Evolutionary conservation across 2,113 vertebrate genomes (phyloP), one percentile per base, ranked within the genome.

Genomic region (Dasypus novemcinctus): DNA sequence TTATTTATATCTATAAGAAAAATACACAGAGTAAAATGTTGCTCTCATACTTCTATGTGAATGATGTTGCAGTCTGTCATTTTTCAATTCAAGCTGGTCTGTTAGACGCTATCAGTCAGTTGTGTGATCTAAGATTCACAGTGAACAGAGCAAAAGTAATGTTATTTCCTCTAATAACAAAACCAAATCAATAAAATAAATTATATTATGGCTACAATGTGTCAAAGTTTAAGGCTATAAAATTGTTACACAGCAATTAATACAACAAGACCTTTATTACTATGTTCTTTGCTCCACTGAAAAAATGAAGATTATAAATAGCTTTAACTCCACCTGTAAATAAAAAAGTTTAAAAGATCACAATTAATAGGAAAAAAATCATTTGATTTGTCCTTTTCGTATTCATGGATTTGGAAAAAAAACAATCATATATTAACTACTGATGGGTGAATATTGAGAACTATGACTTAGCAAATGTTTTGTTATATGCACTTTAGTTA

Each of bases 211-310:
- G 15, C 31, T 61, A 96, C 88, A 88, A 72, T 18, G 75, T 94
- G 21, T 71, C 12, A 66, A 52, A 7, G 20, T 74, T 92, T 92
- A 59, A 61, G 92, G 33, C 63, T 57, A 72, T 74, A 71, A 93
- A 85, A 69, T 63, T 20, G 74, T 83, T 29, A 36, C 59, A 38
- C 18, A 49, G 64, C 29, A 92, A 49, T 93, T 64, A n/a, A 54
- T 63, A 63, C 49, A 79, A 46, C 5, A 66, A 87, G 27, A 59
- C 36, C 57, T 36, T 64, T 59, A 72, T 69, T 64, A 64, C 68
- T 84, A 74, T 90, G 38, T 57, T 84, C 69, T 93, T 95, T 84
- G 72, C 64, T 94, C 61, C 95, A 87, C 64, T 87, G 92, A 88
- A 64, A 69, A 82, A 76, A 61, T 33, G 13, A 38, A 95, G 64